These are phyloP conservation scores for Sebastes cheni DNA, from an alignment of 2,797 vertebrate species.

Conservation along the genomic window DNA sequence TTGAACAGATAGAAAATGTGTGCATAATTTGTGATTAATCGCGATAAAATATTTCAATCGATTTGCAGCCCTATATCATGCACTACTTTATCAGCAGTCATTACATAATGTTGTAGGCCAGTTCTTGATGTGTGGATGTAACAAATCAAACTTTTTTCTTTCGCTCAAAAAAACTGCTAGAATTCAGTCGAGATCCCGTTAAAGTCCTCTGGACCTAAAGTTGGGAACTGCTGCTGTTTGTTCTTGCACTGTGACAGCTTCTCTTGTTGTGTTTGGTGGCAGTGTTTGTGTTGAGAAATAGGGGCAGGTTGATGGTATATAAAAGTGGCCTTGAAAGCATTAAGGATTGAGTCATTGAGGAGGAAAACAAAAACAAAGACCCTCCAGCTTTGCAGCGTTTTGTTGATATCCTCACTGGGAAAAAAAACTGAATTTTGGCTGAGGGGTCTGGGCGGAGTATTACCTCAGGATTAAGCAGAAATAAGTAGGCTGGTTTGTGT, in stretches of 20 bases:
- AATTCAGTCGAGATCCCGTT: neutral
- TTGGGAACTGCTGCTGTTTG: neutral
- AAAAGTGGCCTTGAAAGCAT: conserved; percentile 65
- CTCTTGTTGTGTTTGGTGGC: conserved; percentile 18
- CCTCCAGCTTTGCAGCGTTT: conserved; percentile 53
- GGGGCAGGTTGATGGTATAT: conserved; percentile 18
- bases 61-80: too few species aligned
- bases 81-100: neutral
- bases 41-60: too few species aligned
- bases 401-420: conserved; percentile 56
- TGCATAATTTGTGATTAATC: too few species aligned
- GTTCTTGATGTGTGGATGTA: neutral
- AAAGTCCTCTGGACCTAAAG: neutral
- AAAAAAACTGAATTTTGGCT: conserved; percentile 35
- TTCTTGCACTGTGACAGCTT: conserved; percentile 19
- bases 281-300: conserved; percentile 17
- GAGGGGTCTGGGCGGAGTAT: conserved; percentile 46
- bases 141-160: neutral
- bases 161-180: neutral
- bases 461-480: conserved; percentile 72
- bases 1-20: too few species aligned
- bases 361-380: conserved; percentile 39
- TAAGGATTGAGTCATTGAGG: conserved; percentile 47
- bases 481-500: conserved; percentile 62
- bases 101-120: neutral